A percentile compares a stretch with the other conserved stretches of the same genome.
phyloP scores from a whole-genome alignment of 2,113 vertebrate genomes.

The rat (Rattus norvegicus) region DNA sequence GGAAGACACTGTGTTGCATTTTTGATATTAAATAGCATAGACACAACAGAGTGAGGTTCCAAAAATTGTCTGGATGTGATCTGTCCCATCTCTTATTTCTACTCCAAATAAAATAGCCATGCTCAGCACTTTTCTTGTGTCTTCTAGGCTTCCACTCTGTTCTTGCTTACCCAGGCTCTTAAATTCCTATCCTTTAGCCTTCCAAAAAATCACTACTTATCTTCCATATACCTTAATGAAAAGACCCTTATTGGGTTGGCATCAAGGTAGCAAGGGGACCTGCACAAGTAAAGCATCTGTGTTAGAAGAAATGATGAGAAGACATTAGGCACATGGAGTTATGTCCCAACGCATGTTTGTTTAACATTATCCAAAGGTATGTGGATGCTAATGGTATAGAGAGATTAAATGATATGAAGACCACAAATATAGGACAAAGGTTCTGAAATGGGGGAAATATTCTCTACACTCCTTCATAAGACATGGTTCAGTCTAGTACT shows the following conservation, averaged over 20 bases:
- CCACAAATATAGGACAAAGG: neutral
- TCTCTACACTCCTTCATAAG: neutral
- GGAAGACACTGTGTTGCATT: neutral
- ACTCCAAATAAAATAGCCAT: neutral
- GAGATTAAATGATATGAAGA: neutral
- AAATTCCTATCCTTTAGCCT: neutral
- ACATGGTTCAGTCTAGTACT: neutral
- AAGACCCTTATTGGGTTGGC: neutral
- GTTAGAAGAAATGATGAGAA: neutral
- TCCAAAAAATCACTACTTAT: neutral
- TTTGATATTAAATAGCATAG: neutral
- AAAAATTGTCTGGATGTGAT: neutral
- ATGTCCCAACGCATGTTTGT: neutral
- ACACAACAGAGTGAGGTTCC: accelerated
- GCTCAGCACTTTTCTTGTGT: neutral
- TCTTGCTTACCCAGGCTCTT: neutral
- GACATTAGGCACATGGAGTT: neutral
- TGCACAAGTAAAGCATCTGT: neutral
- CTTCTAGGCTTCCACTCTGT: neutral
- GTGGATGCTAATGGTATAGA: neutral
- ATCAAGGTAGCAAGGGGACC: neutral
- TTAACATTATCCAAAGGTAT: neutral
- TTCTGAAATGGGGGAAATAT: neutral
- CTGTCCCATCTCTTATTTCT: neutral
- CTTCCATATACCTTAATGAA: neutral